These are phyloP conservation scores for Psittacula echo DNA, from an alignment of 2,797 vertebrate genomes.

Conservation along the genomic window DNA sequence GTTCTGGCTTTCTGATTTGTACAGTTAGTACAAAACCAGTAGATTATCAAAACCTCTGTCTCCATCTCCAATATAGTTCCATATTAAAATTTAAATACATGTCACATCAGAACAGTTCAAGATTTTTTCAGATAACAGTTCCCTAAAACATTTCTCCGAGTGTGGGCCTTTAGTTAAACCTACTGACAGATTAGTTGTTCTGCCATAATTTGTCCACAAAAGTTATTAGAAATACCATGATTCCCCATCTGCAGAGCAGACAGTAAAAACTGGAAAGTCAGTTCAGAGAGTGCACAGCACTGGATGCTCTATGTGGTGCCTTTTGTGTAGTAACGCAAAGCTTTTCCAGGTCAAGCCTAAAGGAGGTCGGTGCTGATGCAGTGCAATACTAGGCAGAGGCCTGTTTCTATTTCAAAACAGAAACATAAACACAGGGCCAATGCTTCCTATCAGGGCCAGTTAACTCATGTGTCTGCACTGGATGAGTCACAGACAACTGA, in stretches of 20 bases:
- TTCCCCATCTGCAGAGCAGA: background rate
- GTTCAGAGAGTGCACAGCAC: background rate
- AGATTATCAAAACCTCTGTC: background rate
- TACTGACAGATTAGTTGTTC: background rate
- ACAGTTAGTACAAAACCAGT: background rate
- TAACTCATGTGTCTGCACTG: conserved; percentile 72
- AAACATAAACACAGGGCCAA: background rate
- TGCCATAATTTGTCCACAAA: background rate
- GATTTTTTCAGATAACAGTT: background rate
- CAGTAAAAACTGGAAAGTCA: background rate
- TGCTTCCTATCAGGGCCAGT: background rate
- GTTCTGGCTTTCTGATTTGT: background rate
- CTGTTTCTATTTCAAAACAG: background rate
- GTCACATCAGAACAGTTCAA: background rate
- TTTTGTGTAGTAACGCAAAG: background rate
- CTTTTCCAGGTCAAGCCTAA: background rate
- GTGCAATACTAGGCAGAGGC: background rate
- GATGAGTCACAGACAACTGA: conserved; percentile 85
- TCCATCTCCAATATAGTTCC: background rate
- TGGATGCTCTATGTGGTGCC: background rate
- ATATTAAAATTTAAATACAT: background rate
- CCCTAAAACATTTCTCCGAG: background rate
- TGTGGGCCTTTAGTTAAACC: background rate
- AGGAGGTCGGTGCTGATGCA: background rate
- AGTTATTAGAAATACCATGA: background rate